Evolutionary conservation across 2,888 invertebrate species (phyloP), one percentile per base, ranked within the genome.

Genomic region (Sphaeridia pumilis): DNA sequence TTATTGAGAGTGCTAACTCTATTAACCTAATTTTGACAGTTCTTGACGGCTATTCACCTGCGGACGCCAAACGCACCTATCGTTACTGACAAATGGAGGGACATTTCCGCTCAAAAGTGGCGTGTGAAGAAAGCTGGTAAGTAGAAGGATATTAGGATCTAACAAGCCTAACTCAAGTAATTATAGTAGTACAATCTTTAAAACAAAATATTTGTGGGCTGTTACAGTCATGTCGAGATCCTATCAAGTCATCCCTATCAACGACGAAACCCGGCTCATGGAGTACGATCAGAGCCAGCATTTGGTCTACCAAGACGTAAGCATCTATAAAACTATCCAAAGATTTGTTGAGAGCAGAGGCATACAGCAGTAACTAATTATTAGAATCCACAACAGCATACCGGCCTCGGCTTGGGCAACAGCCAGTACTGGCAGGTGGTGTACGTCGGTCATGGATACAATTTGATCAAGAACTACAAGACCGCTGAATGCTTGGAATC

Each of bases 91-190:
- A 22, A 17, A 7, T 58, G 58, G 58, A 44, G 56, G 31, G 55
- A 54, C 25, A 50, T 50, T 46, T 34, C 56, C 3, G 52, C 57
- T 4, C 58, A 59, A 36, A 59, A 59, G 49, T 59, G 55, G 55
- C 43, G 57, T 42, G 57, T 22, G 12, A 49, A 46, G 4, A 48
- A 42, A n/a, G 52, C 58, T 22, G 42, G 58, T 58, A 55, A 49
- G 42, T 17, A 34, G 22, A n/a, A n/a, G n/a, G n/a, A n/a, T 21
- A 10, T 44, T 44, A 17, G 25, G 24, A 22, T 24, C 7, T 10
- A 31, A 10, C 14, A 31, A 31, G 14, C 31, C n/a, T n/a, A n/a
- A n/a, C n/a, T n/a, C n/a, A n/a, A n/a, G n/a, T n/a, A n/a, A n/a
- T n/a, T n/a, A n/a, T n/a, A n/a, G n/a, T n/a, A n/a, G n/a, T n/a